A percentile compares a stretch with the other conserved stretches of the same genome.
Evolutionary conservation across 2,797 vertebrate species (phyloP).

Genomic region (Falco naumanni): DNA sequence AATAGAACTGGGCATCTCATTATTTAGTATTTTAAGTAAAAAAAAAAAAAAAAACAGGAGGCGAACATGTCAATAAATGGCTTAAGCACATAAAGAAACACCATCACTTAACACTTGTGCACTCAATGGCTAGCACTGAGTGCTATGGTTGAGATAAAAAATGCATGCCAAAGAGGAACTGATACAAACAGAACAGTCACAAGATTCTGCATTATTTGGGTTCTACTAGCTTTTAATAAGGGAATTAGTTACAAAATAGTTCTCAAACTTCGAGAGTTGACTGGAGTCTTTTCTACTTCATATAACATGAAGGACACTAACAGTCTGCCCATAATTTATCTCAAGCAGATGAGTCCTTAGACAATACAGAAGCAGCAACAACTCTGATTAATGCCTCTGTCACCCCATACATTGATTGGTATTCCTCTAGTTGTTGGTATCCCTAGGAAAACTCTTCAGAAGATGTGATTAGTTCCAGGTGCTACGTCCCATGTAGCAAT

Average conservation of each 20-base stretch:
- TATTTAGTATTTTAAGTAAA: background rate
- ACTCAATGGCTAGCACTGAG: background rate
- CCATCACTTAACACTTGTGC: background rate
- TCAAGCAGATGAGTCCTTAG: background rate
- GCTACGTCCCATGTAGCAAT: background rate
- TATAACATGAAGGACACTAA: background rate
- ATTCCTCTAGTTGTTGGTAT: background rate
- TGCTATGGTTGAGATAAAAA: background rate
- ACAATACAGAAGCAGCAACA: background rate
- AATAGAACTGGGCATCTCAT: background rate
- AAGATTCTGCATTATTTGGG: background rate
- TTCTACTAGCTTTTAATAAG: background rate
- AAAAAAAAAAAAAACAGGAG: background rate
- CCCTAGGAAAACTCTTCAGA: background rate
- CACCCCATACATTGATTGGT: background rate
- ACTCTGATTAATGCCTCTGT: background rate
- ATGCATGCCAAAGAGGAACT: background rate
- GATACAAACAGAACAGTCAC: background rate
- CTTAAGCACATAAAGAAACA: background rate
- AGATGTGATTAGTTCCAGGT: background rate
- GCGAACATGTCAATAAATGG: background rate
- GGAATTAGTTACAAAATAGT: background rate
- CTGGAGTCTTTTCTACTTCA: background rate
- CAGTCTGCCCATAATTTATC: background rate
- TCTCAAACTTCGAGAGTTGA: background rate